These are phyloP conservation scores for Cliona cf. orientalis DNA, from an alignment of 37 sponge, comb jelly and placozoan species.

Conservation along the genomic window DNA sequence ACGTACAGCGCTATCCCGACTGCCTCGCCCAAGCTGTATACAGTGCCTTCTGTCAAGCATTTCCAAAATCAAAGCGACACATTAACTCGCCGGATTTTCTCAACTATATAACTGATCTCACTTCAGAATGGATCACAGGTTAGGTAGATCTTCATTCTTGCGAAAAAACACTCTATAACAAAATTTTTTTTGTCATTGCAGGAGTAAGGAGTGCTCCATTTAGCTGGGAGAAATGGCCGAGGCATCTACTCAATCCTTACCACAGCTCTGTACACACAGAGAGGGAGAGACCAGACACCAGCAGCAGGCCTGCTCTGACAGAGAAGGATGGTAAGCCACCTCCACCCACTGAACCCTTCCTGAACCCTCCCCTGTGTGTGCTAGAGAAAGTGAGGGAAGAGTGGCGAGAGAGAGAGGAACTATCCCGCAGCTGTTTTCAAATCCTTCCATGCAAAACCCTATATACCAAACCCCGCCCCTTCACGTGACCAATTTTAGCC, in stretches of 20 bases:
- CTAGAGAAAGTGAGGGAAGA: too few species aligned
- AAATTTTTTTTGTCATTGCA: background rate
- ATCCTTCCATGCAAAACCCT: too few species aligned
- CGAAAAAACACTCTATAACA: background rate
- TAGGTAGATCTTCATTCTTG: background rate
- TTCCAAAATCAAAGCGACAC: slow-evolving; percentile 48
- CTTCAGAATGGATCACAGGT: slow-evolving; percentile 75
- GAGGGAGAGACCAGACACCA: too few species aligned
- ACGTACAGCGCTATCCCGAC: slow-evolving; percentile 53
- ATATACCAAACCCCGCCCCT: too few species aligned
- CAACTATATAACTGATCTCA: slow-evolving; percentile 34
- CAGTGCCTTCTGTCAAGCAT: slow-evolving; percentile 64
- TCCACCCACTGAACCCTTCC: too few species aligned
- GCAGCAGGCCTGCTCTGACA: too few species aligned
- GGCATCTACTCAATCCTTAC: slow-evolving; percentile 49
- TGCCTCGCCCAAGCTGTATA: slow-evolving; percentile 73
- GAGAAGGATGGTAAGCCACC: too few species aligned
- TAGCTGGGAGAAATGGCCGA: slow-evolving; percentile 70
- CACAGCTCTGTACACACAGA: too few species aligned
- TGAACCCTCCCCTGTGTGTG: too few species aligned
- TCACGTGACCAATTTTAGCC: too few species aligned
- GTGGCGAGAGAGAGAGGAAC: too few species aligned
- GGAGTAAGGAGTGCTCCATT: slow-evolving; percentile 43
- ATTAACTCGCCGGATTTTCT: slow-evolving; percentile 42
- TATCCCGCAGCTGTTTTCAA: too few species aligned